Base-by-base conservation (phyloP, 2,888 invertebrate genomes). In the Hololepta plana region DNA sequence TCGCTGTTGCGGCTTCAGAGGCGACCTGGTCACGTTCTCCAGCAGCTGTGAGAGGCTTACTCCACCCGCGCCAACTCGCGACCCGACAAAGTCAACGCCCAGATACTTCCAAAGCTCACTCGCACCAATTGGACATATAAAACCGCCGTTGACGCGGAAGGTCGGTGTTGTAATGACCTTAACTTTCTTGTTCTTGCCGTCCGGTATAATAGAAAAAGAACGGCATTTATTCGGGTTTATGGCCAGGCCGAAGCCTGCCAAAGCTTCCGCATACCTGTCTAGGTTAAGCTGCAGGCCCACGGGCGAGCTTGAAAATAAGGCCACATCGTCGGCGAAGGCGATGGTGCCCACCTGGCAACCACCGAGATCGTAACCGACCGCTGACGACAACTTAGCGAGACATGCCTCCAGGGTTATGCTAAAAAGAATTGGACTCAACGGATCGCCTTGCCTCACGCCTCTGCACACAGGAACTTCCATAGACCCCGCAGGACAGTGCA, bases 381-480 rank as follows among this genome's bases (percentile, higher is more conserved):
- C 28, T 0, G n/a, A 4, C 1, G 32, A 31, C 7, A 40, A 3
- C 1, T 23, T 15, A 1, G 2, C 5, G 1, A 41, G 24, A 6
- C 38, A 30, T 2, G 15, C 20, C 16, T 37, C 36, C 9, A 39
- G 24, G 1, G 35, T 33, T 9, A 34, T 7, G 33, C 46, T 46
- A 26, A 49, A 49, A 1, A 47, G 26, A 2, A 43, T 4, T 1
- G 42, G 39, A 2, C 47, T 47, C 11, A 48, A 28, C 3, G 45
- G 46, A 29, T 46, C 44, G 2, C 48, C 48, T 31, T 48, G 48
- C 4, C 44, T 36, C n/a, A 47, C 47, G 3, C 47, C 45, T 17
- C 41, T 40, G n/a, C n/a, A n/a, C n/a, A n/a, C n/a, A n/a, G n/a
- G n/a, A n/a, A n/a, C n/a, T n/a, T n/a, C n/a, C n/a, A n/a, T n/a